phyloP scores from a whole-genome alignment of 2,888 invertebrate species.

The Rhabditoides inermis region DNA sequence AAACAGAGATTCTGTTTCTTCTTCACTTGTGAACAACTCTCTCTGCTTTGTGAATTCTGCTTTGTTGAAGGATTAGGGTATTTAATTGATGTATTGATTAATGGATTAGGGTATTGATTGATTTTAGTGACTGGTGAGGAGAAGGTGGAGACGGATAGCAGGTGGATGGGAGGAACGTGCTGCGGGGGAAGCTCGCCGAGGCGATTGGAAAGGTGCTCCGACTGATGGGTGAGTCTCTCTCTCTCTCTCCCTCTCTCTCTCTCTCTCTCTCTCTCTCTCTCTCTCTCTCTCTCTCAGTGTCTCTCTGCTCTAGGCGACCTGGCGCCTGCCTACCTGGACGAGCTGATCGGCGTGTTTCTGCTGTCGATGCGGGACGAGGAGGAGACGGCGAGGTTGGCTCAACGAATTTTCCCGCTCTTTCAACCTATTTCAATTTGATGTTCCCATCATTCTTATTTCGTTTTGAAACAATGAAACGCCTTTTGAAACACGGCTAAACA shows the following conservation, averaged over 20 bases:
- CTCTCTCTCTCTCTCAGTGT: not conserved
- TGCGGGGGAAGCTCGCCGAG: conserved; percentile 27
- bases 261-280: not conserved
- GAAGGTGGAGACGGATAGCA: conserved; percentile 9
- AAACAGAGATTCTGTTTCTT: too few species aligned
- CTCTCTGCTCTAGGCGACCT: conserved; percentile 19
- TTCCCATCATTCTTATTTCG: too few species aligned
- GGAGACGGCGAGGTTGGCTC: too few species aligned
- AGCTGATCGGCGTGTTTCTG: conserved; percentile 16
- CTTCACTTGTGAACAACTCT: too few species aligned
- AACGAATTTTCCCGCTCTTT: too few species aligned
- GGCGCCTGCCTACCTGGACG: conserved; percentile 22
- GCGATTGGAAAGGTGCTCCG: conserved; percentile 32
- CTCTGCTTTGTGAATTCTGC: too few species aligned
- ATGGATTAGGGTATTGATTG: not conserved
- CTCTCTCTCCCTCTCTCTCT: not conserved
- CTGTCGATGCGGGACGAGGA: not conserved
- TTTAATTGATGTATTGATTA: not conserved
- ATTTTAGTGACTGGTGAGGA: not conserved
- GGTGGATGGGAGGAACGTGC: conserved; percentile 10
- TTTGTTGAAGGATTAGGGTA: too few species aligned
- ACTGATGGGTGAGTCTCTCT: conserved; percentile 9
- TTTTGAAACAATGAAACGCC: too few species aligned
- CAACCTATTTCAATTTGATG: too few species aligned
- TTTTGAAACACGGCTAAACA: too few species aligned